phyloP scores from a whole-genome alignment of 2,797 vertebrate genomes.

The Malurus leucopterus region DNA sequence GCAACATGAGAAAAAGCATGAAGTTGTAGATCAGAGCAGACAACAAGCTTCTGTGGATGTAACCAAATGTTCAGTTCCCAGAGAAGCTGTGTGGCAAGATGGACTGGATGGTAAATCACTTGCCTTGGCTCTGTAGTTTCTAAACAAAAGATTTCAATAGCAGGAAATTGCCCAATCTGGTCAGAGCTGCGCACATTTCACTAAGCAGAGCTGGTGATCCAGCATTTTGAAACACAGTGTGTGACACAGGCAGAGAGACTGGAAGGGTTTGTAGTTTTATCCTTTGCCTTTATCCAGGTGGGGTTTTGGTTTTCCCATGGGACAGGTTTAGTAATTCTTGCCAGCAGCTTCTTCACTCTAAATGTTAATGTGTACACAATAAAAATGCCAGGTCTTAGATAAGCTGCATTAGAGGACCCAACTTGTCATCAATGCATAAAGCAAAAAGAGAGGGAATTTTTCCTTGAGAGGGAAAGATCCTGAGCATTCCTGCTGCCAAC shows the following conservation, averaged over 20 bases:
- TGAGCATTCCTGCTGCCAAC: not conserved
- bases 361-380: not conserved
- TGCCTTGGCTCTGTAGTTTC: not conserved
- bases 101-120: not conserved
- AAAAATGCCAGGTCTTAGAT: not conserved
- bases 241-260: not conserved
- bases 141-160: constrained; percentile 45
- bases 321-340: not conserved
- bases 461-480: not conserved
- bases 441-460: not conserved
- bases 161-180: constrained; percentile 52
- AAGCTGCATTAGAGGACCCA: not conserved
- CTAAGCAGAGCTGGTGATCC: not conserved
- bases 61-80: not conserved
- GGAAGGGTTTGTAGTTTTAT: not conserved
- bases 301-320: not conserved
- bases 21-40: not conserved
- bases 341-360: not conserved
- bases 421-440: not conserved
- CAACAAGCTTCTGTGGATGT: not conserved
- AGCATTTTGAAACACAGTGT: not conserved
- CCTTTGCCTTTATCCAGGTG: not conserved
- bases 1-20: not conserved
- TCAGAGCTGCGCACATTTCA: not conserved
- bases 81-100: not conserved